Evolutionary conservation across 2,113 vertebrate genomes (phyloP).

Genomic region (Thalassoma bifasciatum): DNA sequence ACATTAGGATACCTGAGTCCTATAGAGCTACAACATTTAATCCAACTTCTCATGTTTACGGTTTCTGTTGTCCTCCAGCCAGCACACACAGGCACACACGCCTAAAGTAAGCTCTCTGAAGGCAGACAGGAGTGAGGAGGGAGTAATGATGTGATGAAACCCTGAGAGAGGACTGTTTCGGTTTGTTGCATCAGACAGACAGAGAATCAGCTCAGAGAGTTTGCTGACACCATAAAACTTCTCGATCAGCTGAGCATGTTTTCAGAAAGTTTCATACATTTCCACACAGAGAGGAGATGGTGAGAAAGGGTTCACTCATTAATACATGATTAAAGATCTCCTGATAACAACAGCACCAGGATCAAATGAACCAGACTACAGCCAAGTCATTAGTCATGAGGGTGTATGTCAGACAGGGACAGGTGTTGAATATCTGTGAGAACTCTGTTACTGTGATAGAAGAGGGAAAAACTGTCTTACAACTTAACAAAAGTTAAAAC

Average conservation of each 20-base stretch:
- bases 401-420: no score
- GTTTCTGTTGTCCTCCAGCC: no score
- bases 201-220: conserved; percentile 4
- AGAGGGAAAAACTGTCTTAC: no score
- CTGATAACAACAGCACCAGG: not conserved
- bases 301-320: not conserved
- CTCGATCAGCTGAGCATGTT: conserved; percentile 5
- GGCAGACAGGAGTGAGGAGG: not conserved
- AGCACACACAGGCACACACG: no score
- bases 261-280: not conserved
- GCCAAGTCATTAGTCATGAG: no score
- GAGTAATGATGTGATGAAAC: conserved; percentile 39
- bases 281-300: not conserved
- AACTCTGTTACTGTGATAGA: no score
- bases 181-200: conserved; percentile 57
- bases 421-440: no score
- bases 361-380: no score
- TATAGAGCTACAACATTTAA: no score
- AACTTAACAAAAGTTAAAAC: no score
- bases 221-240: conserved; percentile 13
- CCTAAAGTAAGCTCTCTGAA: not conserved
- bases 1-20: no score
- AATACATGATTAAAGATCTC: not conserved
- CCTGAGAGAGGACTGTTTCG: conserved; percentile 38
- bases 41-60: no score